phyloP scores from a whole-genome alignment of 2,797 vertebrate species.

The Sphenodon punctatus region DNA sequence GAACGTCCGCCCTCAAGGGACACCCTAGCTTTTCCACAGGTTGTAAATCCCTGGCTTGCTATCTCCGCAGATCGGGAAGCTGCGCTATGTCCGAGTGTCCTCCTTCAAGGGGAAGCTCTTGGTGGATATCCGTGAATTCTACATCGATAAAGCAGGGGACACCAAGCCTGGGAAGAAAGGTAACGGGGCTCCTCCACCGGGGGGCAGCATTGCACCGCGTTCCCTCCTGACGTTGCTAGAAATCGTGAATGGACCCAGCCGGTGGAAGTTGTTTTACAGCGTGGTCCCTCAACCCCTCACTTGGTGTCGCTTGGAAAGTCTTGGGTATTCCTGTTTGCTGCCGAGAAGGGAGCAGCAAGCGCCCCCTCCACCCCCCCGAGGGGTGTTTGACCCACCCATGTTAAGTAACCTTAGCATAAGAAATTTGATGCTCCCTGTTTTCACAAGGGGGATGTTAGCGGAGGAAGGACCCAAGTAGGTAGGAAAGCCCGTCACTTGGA shows the following conservation, averaged over 20 bases:
- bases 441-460: neutral
- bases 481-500: neutral
- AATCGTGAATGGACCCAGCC: neutral
- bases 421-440: neutral
- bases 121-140: slow-evolving; percentile 25
- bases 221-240: neutral
- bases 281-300: too few species aligned
- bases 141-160: neutral
- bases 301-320: neutral
- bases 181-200: fast-evolving
- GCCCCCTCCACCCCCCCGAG: too few species aligned
- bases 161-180: slow-evolving; percentile 8
- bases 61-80: neutral
- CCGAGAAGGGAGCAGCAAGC: neutral
- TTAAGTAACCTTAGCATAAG: fast-evolving
- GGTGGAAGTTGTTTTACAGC: too few species aligned
- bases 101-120: slow-evolving; percentile 29
- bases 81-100: slow-evolving; percentile 4
- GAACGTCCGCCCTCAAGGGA: too few species aligned
- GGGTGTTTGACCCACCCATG: neutral
- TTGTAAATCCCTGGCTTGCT: too few species aligned
- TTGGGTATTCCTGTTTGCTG: neutral
- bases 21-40: too few species aligned
- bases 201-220: fast-evolving
- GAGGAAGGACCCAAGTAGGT: neutral